These are phyloP conservation scores for Cylindroiulus punctatus DNA, from an alignment of 2,888 invertebrate species.

Conservation along the genomic window DNA sequence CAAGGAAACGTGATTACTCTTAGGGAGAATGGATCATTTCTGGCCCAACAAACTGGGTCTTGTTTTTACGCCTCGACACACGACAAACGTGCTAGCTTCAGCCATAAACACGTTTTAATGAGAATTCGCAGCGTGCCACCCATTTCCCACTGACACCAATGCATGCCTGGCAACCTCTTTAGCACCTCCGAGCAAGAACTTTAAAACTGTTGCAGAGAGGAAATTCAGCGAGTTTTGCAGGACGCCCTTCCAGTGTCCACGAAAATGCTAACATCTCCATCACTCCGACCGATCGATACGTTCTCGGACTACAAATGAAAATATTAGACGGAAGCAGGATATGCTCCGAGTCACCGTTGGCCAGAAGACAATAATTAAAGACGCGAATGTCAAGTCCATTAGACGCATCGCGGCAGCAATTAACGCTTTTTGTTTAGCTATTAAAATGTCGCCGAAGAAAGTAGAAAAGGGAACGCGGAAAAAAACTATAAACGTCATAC, in stretches of 20 bases:
- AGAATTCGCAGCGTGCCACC: constrained; percentile 40
- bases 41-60: constrained; percentile 13
- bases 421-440: constrained; percentile 3
- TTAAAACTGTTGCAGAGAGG: constrained; percentile 24
- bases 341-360: constrained; percentile 17
- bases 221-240: background rate
- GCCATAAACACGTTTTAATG: constrained; percentile 43
- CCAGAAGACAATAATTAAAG: constrained; percentile 26
- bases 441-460: background rate
- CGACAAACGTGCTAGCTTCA: background rate
- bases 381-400: constrained; percentile 1
- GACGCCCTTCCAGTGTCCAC: background rate
- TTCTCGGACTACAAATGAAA: constrained; percentile 17
- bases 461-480: background rate
- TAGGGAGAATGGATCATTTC: constrained; percentile 45
- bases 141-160: background rate
- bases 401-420: background rate
- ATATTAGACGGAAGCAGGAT: constrained; percentile 18
- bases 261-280: background rate
- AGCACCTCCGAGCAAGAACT: background rate
- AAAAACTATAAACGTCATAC: constrained; percentile 13
- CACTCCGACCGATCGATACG: background rate
- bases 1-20: constrained; percentile 45
- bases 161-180: background rate
- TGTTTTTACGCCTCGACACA: constrained; percentile 20